Evolutionary conservation across 2,113 vertebrate species (phyloP).

Genomic region (Rallus limicola): DNA sequence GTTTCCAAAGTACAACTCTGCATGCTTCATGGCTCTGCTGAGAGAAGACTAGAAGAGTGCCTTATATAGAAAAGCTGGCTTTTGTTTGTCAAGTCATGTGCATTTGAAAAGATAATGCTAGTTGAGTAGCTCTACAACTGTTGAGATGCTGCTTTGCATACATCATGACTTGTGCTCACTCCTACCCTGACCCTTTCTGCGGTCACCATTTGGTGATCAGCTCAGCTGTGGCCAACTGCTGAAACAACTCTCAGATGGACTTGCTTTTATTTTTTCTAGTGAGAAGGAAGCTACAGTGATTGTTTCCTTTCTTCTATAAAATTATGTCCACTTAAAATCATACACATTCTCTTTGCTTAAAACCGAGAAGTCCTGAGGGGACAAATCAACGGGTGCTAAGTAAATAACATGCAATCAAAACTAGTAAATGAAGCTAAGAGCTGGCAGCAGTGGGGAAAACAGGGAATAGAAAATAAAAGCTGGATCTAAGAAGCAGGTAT

Average conservation of each 20-base stretch:
- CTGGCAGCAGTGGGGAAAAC: background rate
- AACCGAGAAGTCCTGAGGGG: background rate
- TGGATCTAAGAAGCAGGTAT: background rate
- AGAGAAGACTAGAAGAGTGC: background rate
- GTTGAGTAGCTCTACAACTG: background rate
- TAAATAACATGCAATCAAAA: constrained; percentile 61
- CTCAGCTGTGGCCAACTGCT: background rate
- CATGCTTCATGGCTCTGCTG: background rate
- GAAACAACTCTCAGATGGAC: background rate
- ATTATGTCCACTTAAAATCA: constrained; percentile 22
- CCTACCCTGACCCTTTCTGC: background rate
- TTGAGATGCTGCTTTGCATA: background rate
- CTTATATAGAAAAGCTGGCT: background rate
- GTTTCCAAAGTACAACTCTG: background rate
- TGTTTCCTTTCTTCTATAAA: constrained; percentile 38
- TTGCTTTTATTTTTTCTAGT: background rate
- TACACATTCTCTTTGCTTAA: constrained; percentile 21
- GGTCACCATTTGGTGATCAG: background rate
- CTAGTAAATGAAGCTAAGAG: constrained; percentile 38
- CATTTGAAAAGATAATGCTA: background rate
- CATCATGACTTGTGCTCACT: background rate
- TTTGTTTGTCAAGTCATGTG: background rate
- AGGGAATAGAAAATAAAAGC: background rate
- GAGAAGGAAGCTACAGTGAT: background rate
- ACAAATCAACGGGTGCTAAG: constrained; percentile 36